Percentiles rank a stretch among this genome's conserved stretches.
phyloP scores from a whole-genome alignment of 1,140 invertebrate species.

The Caenorhabditis latens region DNA sequence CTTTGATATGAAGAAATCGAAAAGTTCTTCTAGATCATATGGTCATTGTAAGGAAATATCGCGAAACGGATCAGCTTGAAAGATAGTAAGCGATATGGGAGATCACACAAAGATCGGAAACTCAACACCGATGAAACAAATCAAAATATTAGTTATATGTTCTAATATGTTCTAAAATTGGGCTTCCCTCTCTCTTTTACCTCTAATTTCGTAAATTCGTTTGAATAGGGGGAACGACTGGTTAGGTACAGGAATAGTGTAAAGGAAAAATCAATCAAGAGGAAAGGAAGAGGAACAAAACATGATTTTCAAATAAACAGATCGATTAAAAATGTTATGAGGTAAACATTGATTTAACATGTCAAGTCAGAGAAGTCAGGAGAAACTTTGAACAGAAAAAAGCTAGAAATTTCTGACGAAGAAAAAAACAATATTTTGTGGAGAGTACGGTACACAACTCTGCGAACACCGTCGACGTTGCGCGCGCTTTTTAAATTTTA shows the following conservation, averaged over 20 bases:
- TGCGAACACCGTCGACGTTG: no score
- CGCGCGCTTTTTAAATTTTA: no score
- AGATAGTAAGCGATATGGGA: neutral
- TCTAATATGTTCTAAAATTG: neutral
- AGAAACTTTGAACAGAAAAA: no score
- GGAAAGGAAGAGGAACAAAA: neutral
- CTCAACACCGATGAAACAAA: neutral
- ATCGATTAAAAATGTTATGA: neutral
- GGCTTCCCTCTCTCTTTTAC: neutral
- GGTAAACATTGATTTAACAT: no score
- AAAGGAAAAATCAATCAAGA: conserved; percentile 5
- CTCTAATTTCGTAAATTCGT: neutral
- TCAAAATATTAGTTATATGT: no score
- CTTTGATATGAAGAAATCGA: neutral
- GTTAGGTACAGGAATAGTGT: neutral
- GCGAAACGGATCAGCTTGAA: neutral
- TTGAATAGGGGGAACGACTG: conserved; percentile 4
- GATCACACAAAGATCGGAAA: neutral
- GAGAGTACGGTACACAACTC: no score
- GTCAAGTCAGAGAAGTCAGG: no score
- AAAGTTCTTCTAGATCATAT: neutral
- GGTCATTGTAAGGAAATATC: neutral
- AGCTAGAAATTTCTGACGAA: no score
- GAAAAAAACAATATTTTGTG: no score
- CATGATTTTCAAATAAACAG: neutral